Percentiles rank a stretch among this genome's conserved stretches.
phyloP scores from a whole-genome alignment of 1,140 invertebrate genomes.

The Streblospio benedicti region DNA sequence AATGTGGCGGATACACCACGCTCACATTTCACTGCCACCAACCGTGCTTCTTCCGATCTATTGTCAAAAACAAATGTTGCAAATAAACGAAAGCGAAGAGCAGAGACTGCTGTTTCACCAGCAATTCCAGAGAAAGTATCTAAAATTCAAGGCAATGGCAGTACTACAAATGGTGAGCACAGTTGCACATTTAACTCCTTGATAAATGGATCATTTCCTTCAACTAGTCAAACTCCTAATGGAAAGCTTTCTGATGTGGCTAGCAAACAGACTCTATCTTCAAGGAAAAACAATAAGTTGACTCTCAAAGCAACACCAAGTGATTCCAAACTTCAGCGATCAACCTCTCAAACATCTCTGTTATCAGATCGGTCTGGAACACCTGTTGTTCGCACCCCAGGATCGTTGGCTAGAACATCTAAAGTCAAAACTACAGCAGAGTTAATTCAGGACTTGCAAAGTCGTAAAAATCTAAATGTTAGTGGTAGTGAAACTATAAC shows the following conservation, averaged over 20 bases:
- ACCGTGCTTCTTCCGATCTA: no score
- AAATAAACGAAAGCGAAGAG: slow-evolving; percentile 57
- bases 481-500: slow-evolving; percentile 35
- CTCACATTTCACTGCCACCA: slow-evolving; percentile 23
- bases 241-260: not conserved
- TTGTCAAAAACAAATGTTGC: slow-evolving; percentile 56
- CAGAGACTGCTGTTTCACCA: slow-evolving; percentile 26
- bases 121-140: slow-evolving; percentile 22
- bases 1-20: slow-evolving; percentile 18
- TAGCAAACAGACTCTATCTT: not conserved
- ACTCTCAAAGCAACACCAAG: not conserved
- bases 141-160: not conserved
- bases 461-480: slow-evolving; percentile 47
- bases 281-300: not conserved
- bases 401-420: slow-evolving; percentile 37
- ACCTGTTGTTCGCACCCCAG: slow-evolving; percentile 9
- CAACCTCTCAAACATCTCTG: not conserved
- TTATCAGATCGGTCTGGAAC: not conserved
- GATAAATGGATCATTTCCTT: not conserved
- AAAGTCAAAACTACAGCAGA: slow-evolving; percentile 78
- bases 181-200: not conserved
- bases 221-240: not conserved
- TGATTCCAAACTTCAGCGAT: no score
- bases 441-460: slow-evolving; percentile 65
- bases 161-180: not conserved